Percentiles rank a stretch among this genome's conserved stretches.
Conservation (phyloP, 2,797 vertebrate genomes). For the Muscicapa striata region DNA sequence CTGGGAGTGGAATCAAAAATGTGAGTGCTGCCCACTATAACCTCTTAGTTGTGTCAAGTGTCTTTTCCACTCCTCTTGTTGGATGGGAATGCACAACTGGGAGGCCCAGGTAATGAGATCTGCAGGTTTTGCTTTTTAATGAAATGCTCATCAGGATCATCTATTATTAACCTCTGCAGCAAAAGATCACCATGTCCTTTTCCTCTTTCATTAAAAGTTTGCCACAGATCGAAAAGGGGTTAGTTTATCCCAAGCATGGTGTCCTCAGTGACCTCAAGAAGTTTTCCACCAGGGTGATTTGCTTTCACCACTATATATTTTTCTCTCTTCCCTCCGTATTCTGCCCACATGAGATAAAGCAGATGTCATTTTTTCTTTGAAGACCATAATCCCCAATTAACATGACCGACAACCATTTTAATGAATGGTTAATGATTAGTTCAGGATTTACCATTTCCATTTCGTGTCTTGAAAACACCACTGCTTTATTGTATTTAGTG, state of each 20-base stretch:
- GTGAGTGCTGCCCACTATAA: not conserved
- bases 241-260: not conserved
- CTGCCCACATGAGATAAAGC: not conserved
- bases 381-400: not conserved
- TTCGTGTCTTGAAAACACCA: not conserved
- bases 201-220: not conserved
- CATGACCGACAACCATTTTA: not conserved
- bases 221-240: not conserved
- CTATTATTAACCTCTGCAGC: not conserved
- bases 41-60: not conserved
- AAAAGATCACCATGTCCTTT: not conserved
- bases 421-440: not conserved
- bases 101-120: not conserved
- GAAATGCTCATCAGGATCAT: not conserved
- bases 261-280: not conserved
- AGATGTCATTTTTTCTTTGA: not conserved
- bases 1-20: not conserved
- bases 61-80: not conserved
- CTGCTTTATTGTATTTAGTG: not conserved
- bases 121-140: not conserved
- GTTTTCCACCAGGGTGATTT: not conserved
- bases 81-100: accelerated
- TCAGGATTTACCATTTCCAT: not conserved
- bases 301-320: not conserved
- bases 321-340: not conserved